Evolutionary conservation across 2,888 invertebrate genomes (phyloP), one percentile per base, ranked within the genome.

Genomic region (Teinopalpus imperialis): DNA sequence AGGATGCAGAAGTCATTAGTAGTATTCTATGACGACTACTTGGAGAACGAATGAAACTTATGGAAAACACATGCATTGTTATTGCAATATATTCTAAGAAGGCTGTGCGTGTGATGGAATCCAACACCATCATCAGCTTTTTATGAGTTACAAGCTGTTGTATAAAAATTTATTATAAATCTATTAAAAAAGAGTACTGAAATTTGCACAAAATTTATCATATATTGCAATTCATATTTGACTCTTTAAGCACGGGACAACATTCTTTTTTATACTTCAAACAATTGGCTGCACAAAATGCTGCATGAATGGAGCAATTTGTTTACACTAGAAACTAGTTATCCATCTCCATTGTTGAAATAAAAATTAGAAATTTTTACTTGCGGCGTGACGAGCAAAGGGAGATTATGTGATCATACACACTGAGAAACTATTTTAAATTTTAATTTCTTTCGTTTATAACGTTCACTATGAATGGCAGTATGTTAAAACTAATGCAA

Each of bases 311-410:
- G 54, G 66, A 74, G 64, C 78, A 81, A 81, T 85, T 85, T 87
- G 85, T 85, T 85, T 82, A 76, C 83, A 85, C 77, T 79, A 65
- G 72, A 75, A 78, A 79, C 76, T 80, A 81, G 81, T 80, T 81
- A 81, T 69, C 66, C 74, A 52, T 65, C 66, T 68, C 69, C 60
- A 74, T 82, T 83, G 82, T 85, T 79, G 68, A 65, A 72, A 80
- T 77, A 68, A 69, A 79, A 74, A 81, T 76, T 72, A 66, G 66
- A 65, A 70, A 70, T 69, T 70, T 77, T 76, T 69, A 69, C 66
- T 65, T 63, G 62, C 68, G 53, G 61, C 66, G 64, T 62, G 59
- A 69, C 73, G 60, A 55, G 57, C 51, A 66, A 69, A 69, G 73
- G 75, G 77, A 63, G 57, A 59, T 51, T 57, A 55, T 59, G 46